Conservation (phyloP, 2,113 vertebrate genomes). For the Gnathonemus echidnorhynchus region DNA sequence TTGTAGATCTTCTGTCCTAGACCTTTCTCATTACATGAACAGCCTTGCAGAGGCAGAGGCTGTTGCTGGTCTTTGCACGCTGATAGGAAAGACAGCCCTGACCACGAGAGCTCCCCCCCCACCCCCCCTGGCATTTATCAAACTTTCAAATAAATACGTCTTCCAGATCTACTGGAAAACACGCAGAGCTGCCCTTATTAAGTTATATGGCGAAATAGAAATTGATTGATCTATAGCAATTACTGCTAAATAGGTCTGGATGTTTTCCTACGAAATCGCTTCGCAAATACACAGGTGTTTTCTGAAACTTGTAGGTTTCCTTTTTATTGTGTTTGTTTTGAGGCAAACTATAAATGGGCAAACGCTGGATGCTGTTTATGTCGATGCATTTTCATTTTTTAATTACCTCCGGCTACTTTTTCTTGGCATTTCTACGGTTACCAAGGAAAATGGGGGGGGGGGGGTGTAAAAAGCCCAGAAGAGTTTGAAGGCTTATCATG, state of each 20-base stretch:
- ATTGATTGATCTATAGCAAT: not conserved
- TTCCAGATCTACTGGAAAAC: not conserved
- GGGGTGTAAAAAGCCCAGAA: not conserved
- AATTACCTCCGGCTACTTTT: constrained; percentile 14
- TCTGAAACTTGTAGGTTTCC: not conserved
- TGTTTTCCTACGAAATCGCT: not conserved
- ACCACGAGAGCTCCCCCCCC: not conserved
- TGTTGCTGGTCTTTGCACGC: not conserved
- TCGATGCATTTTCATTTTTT: constrained; percentile 35
- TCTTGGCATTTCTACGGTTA: not conserved
- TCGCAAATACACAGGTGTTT: not conserved
- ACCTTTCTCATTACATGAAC: not conserved
- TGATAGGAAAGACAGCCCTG: not conserved
- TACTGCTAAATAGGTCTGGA: not conserved
- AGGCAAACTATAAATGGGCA: not conserved
- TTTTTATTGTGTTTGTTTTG: not conserved
- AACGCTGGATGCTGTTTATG: not conserved
- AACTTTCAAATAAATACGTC: not conserved
- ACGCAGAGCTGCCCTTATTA: not conserved
- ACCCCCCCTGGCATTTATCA: not conserved
- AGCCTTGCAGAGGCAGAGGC: not conserved
- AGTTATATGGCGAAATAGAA: not conserved
- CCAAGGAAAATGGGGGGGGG: not conserved
- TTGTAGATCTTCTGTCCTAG: not conserved
- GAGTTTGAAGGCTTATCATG: not conserved